These are phyloP conservation scores for Megalonaias nervosa DNA, from an alignment of 1,140 invertebrate species.

Conservation along the genomic window DNA sequence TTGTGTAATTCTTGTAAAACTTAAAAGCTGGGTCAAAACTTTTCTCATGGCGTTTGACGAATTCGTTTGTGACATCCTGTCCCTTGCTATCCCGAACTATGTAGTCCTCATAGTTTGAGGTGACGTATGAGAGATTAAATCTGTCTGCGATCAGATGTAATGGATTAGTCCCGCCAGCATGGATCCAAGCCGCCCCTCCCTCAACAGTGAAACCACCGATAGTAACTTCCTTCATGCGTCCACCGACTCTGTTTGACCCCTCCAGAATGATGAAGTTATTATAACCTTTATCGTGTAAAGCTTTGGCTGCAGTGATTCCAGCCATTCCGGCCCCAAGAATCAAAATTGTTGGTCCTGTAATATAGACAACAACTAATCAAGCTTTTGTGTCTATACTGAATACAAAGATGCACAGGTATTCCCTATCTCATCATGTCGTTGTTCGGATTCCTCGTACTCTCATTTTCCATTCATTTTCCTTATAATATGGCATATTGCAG, in stretches of 20 bases:
- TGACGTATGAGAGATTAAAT: slow-evolving; percentile 1
- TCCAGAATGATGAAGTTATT: slow-evolving; percentile 29
- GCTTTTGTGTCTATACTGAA: too few relatives aligned
- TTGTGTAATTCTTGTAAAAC: too few relatives aligned
- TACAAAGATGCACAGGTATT: too few relatives aligned
- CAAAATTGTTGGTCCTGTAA: slow-evolving; percentile 18
- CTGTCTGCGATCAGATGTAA: slow-evolving; percentile 10
- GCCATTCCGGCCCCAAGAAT: slow-evolving; percentile 33
- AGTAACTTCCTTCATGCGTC: slow-evolving; percentile 3
- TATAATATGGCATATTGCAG: too few relatives aligned
- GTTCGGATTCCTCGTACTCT: too few relatives aligned
- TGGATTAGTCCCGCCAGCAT: slow-evolving; percentile 27
- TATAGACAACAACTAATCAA: neutral
- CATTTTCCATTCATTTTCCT: too few relatives aligned
- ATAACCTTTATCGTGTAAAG: slow-evolving; percentile 18
- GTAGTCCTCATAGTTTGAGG: too few relatives aligned
- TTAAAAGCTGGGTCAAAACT: too few relatives aligned
- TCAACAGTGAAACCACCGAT: slow-evolving; percentile 18
- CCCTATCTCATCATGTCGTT: too few relatives aligned
- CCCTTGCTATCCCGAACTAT: too few relatives aligned
- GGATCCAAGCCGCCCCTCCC: slow-evolving; percentile 29
- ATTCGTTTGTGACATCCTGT: too few relatives aligned
- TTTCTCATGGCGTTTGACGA: too few relatives aligned
- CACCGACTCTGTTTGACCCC: slow-evolving; percentile 8
- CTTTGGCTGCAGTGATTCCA: slow-evolving; percentile 23